These are phyloP conservation scores for Phania funesta DNA, from an alignment of 2,888 invertebrate species.

Conservation along the genomic window DNA sequence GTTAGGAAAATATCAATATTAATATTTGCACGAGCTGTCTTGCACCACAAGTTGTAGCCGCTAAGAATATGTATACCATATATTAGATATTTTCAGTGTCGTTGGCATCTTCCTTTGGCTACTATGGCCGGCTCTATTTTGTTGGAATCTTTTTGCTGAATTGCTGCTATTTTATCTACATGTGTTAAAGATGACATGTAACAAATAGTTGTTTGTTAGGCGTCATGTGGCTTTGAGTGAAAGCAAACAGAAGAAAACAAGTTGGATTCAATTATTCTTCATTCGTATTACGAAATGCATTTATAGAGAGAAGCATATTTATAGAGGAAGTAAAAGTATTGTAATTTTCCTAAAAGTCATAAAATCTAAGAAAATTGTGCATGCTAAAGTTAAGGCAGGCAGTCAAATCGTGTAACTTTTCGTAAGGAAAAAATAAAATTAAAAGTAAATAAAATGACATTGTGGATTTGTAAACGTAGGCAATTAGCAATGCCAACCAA, in stretches of 20 bases:
- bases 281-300: not conserved
- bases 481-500: conserved; percentile 45
- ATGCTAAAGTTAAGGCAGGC: conserved; percentile 20
- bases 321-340: conserved; percentile 50
- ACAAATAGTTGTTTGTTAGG: too few species aligned
- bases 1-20: conserved; percentile 64
- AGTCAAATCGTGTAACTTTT: not conserved
- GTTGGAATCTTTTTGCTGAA: not conserved
- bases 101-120: not conserved
- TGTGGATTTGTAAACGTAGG: not conserved
- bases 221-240: too few species aligned
- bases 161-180: too few species aligned
- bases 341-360: conserved; percentile 15
- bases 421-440: conserved; percentile 17
- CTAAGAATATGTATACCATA: conserved; percentile 9
- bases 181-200: too few species aligned
- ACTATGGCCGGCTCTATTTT: too few species aligned
- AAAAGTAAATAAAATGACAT: conserved; percentile 49
- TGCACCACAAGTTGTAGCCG: conserved; percentile 1
- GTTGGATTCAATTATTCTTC: too few species aligned
- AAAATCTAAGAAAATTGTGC: conserved; percentile 39
- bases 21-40: conserved; percentile 23
- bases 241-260: too few species aligned
- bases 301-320: not conserved
- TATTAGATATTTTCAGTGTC: conserved; percentile 25